Percentiles rank a stretch among this genome's conserved stretches.
phyloP scores from a whole-genome alignment of 2,797 vertebrate genomes.

The Sebastes iracundus region DNA sequence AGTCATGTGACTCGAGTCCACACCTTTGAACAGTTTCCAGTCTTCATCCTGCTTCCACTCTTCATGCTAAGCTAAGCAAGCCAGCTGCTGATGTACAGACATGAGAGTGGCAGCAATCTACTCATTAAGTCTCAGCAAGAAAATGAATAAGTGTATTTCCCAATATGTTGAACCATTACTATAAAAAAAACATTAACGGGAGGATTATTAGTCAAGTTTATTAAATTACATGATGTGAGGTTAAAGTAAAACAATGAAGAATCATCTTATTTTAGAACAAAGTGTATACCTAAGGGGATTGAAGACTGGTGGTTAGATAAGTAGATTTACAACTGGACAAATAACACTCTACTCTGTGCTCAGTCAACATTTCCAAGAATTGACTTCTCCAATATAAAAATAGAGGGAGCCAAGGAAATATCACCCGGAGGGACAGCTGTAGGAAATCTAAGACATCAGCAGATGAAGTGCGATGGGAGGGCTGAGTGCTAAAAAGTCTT shows the following conservation, averaged over 20 bases:
- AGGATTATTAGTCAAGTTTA: not conserved
- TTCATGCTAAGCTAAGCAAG: not conserved
- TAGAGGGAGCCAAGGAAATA: not conserved
- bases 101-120: not conserved
- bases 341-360: not conserved
- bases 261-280: not conserved
- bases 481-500: slow-evolving; percentile 67
- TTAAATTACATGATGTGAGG: not conserved
- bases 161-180: not conserved
- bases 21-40: not conserved
- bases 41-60: not conserved
- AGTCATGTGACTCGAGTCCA: too few relatives aligned
- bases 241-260: not conserved
- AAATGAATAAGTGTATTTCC: not conserved
- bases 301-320: not conserved
- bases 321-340: not conserved
- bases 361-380: not conserved
- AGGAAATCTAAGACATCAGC: not conserved
- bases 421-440: not conserved
- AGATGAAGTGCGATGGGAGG: not conserved
- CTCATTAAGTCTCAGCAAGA: too few relatives aligned
- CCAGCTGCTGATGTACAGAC: not conserved
- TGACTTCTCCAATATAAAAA: not conserved
- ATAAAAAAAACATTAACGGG: not conserved
- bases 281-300: not conserved